phyloP scores from a whole-genome alignment of 2,113 vertebrate genomes.

The Indicator maculatus region DNA sequence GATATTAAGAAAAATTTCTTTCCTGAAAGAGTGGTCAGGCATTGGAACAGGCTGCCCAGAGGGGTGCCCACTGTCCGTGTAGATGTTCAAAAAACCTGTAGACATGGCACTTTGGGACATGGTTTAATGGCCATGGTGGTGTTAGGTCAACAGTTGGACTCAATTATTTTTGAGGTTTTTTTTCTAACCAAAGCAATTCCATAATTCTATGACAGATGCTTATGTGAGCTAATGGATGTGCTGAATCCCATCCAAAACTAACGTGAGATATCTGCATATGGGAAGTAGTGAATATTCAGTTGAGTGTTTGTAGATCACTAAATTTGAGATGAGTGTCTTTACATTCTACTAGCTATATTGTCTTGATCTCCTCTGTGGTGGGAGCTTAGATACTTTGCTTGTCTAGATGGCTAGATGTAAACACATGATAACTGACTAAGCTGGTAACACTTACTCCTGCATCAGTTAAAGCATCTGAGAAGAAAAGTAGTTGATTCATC shows the following conservation, averaged over 20 bases:
- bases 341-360: background rate
- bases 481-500: background rate
- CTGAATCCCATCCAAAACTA: background rate
- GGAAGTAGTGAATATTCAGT: background rate
- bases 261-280: accelerated
- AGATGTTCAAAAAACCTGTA: too few relatives aligned
- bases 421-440: background rate
- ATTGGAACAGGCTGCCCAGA: too few relatives aligned
- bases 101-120: too few relatives aligned
- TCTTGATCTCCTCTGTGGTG: background rate
- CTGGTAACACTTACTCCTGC: background rate
- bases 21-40: too few relatives aligned
- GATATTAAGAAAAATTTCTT: too few relatives aligned
- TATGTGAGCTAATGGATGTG: background rate
- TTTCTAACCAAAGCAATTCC: too few relatives aligned
- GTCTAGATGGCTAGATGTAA: background rate
- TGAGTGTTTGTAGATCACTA: background rate
- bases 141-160: too few relatives aligned
- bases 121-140: too few relatives aligned
- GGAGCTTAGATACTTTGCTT: background rate
- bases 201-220: background rate
- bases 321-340: background rate
- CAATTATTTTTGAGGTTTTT: too few relatives aligned
- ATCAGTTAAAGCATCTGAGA: background rate
- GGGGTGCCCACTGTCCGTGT: too few relatives aligned